Base-by-base conservation (phyloP, 1,140 invertebrate species). In the Apocrypta bakeri region DNA sequence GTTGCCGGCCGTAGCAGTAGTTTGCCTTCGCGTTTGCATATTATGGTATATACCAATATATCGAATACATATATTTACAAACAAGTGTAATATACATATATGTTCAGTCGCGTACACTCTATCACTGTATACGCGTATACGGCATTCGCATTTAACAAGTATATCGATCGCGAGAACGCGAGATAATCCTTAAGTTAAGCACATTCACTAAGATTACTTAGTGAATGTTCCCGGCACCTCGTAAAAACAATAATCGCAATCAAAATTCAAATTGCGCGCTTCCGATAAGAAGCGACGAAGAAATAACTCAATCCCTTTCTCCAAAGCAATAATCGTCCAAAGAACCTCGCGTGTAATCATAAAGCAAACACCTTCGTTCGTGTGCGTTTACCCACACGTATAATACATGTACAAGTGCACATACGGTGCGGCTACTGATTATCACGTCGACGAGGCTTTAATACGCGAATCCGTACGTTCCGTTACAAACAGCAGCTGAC, bases 401-500 rank as follows among this genome's bases (percentile, higher is more conserved):
- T n/a, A n/a, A n/a, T n/a, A n/a, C 33, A 2, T 37, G 33, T 9
- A 37, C 33, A 12, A 7, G 21, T n/a, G 21, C 8, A 66, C 27
- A 7, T 24, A 71, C 17, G 12, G 7, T 8, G 27, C n/a, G 9
- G 33, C 33, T 37, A 37, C 69, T 72, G 68, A 80, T 80, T 80
- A 80, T 80, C 68, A 27, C 64, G 33, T 79, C 27, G 27, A n/a
- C 12, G 3, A 40, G 37, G 14, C 56, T 40, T 75, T 42, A n/a
- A 61, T 61, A 61, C 73, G 25, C 42, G 14, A 11, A 29, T 17
- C 25, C 24, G 24, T 29, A 75, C n/a, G 42, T 56, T 61, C 48
- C 73, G 71, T 73, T 61, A 56, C 24, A 9, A 29, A 21, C 56
- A 33, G n/a, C 66, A 61, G 71, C 71, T 66, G 73, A 82, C 40